Evolutionary conservation across 2,888 invertebrate genomes (phyloP).

Genomic region (Lasioglossum villosulum): DNA sequence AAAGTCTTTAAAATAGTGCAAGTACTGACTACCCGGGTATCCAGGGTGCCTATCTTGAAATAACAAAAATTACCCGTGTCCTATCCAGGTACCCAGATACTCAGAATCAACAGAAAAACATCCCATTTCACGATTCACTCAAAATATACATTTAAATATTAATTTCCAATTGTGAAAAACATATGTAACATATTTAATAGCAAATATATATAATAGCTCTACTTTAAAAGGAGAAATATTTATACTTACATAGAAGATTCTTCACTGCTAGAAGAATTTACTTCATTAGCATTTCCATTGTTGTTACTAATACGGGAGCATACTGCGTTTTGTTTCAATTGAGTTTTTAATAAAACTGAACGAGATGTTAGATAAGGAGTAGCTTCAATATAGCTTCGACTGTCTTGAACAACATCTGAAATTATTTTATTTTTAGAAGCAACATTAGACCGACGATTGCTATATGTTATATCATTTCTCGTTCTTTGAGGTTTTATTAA

Average conservation of each 20-base stretch:
- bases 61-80: too few species aligned
- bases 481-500: not conserved
- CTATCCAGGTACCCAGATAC: too few species aligned
- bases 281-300: not conserved
- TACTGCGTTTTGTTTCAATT: constrained; percentile 58
- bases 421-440: not conserved
- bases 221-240: not conserved
- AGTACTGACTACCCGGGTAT: too few species aligned
- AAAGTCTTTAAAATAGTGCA: not conserved
- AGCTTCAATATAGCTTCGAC: constrained; percentile 67
- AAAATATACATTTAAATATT: too few species aligned
- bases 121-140: too few species aligned
- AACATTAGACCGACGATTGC: not conserved
- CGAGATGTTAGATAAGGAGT: constrained; percentile 76
- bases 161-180: too few species aligned
- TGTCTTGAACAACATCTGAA: not conserved
- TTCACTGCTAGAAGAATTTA: not conserved
- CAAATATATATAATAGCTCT: not conserved
- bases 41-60: too few species aligned
- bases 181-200: too few species aligned
- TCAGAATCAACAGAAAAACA: too few species aligned
- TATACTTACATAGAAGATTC: constrained; percentile 42
- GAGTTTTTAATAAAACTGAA: constrained; percentile 71
- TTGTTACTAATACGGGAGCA: constrained; percentile 17
- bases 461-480: not conserved